phyloP scores from a whole-genome alignment of 2,797 vertebrate species.

The Leuciscus waleckii region DNA sequence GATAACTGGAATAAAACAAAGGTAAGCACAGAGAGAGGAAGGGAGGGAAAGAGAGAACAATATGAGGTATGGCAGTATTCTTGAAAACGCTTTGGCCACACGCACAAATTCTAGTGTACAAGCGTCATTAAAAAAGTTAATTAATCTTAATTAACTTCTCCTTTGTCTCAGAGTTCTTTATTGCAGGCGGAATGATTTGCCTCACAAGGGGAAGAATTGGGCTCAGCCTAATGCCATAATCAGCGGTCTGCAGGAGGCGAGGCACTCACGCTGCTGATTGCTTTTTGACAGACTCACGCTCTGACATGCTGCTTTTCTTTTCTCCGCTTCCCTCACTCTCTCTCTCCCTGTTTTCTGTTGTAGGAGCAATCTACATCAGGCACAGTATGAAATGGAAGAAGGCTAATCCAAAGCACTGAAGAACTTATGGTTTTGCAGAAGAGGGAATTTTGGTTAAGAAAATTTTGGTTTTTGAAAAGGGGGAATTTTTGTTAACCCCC shows the following conservation, averaged over 20 bases:
- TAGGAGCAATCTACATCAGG: constrained; percentile 66
- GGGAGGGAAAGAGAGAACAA: constrained; percentile 37
- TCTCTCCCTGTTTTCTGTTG: constrained; percentile 58
- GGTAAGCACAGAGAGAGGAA: constrained; percentile 24
- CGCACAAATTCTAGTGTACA: constrained; percentile 59
- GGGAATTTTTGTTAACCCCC: constrained; percentile 37
- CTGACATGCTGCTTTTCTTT: constrained; percentile 56
- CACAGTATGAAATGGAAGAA: constrained; percentile 64
- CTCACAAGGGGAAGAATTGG: constrained; percentile 68
- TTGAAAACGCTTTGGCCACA: constrained; percentile 62
- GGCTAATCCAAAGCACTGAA: constrained; percentile 59
- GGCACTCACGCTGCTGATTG: constrained; percentile 67
- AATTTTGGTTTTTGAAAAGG: too few species aligned
- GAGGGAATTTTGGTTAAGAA: constrained; percentile 42
- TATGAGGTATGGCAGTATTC: constrained; percentile 55
- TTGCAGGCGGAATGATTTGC: constrained; percentile 67
- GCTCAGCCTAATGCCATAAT: constrained; percentile 70
- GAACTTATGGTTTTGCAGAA: constrained; percentile 52
- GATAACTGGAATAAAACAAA: constrained; percentile 44
- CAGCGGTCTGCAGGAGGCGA: constrained; percentile 68
- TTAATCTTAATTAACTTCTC: constrained; percentile 74
- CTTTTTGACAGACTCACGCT: constrained; percentile 68
- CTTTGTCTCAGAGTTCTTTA: constrained; percentile 70
- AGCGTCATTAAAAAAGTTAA: constrained; percentile 68
- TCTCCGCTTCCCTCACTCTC: constrained; percentile 33